Evolutionary conservation across 2,113 vertebrate species (phyloP).

Genomic region (Datnioides undecimradiatus): DNA sequence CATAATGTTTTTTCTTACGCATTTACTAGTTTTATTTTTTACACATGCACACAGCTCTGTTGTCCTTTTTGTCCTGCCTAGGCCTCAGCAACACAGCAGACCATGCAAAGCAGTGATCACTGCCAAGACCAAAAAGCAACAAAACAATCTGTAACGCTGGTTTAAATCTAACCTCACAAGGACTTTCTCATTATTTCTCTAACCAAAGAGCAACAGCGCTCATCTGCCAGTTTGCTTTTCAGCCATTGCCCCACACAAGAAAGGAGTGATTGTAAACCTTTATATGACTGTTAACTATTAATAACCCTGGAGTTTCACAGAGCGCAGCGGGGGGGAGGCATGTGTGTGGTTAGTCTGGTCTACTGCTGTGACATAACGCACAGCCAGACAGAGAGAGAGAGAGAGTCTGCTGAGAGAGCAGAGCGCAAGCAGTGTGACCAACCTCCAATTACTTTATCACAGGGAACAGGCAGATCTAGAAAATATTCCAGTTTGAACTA

Average conservation of each 20-base stretch:
- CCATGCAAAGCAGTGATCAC: conserved; percentile 52
- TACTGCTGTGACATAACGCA: conserved; percentile 53
- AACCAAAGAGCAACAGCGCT: neutral
- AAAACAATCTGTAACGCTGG: conserved; percentile 41
- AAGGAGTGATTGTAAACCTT: conserved; percentile 28
- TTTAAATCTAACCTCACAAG: conserved; percentile 46
- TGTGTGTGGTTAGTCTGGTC: conserved; percentile 44
- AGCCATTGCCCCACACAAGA: conserved; percentile 32
- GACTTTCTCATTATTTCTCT: conserved; percentile 45
- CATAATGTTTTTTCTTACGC: neutral
- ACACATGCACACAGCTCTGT: neutral
- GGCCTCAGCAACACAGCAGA: conserved; percentile 28
- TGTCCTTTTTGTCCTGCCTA: conserved; percentile 15
- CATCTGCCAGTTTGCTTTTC: conserved; percentile 21
- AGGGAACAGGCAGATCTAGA: conserved; percentile 21
- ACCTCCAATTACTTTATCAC: conserved; percentile 58
- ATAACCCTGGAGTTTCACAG: conserved; percentile 37
- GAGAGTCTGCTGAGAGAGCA: conserved; percentile 23
- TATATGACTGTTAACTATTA: conserved; percentile 59
- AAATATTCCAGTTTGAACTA: conserved; percentile 14
- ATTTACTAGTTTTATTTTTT: neutral
- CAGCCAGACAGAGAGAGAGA: conserved; percentile 43
- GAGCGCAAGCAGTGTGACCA: conserved; percentile 49
- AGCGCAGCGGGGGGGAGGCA: neutral
- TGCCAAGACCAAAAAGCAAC: conserved; percentile 62